phyloP scores from a whole-genome alignment of 1,140 invertebrate species.

The Tribolium madens region DNA sequence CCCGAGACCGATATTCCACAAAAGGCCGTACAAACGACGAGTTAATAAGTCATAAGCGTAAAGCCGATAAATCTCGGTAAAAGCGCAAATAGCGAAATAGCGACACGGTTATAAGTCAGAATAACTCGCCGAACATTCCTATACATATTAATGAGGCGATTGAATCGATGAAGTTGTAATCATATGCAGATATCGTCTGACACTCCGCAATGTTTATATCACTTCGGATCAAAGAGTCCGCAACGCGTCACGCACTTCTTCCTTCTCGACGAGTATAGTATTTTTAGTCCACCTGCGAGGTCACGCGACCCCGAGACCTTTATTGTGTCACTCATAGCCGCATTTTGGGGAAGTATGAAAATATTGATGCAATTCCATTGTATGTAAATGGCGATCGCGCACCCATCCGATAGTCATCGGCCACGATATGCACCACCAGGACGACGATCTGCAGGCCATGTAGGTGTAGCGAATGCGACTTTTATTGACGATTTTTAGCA shows the following conservation, averaged over 20 bases:
- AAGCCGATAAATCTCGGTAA: slow-evolving; percentile 11
- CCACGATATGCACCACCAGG: slow-evolving; percentile 42
- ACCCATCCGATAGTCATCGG: slow-evolving; percentile 47
- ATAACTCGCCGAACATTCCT: slow-evolving; percentile 46
- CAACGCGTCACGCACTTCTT: background rate
- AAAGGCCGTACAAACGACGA: slow-evolving; percentile 11
- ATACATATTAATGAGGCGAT: slow-evolving; percentile 57
- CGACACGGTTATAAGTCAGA: slow-evolving; percentile 47
- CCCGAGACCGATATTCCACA: background rate
- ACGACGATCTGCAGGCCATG: background rate
- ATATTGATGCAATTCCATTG: slow-evolving; percentile 52
- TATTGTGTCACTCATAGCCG: slow-evolving; percentile 24
- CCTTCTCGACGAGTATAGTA: background rate
- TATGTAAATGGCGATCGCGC: slow-evolving; percentile 49
- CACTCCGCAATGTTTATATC: slow-evolving; percentile 59
- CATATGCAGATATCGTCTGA: slow-evolving; percentile 56
- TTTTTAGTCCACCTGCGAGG: slow-evolving; percentile 18
- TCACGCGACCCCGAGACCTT: slow-evolving; percentile 9
- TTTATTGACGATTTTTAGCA: background rate
- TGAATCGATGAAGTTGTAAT: slow-evolving; percentile 57
- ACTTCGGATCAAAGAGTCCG: slow-evolving; percentile 55
- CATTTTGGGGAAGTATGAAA: slow-evolving; percentile 48
- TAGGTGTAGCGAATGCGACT: slow-evolving; percentile 17
- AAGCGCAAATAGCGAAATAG: slow-evolving; percentile 35
- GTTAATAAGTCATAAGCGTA: slow-evolving; percentile 5